These are phyloP conservation scores for Omphaloscelis lunosa DNA, from an alignment of 2,888 invertebrate species.

Conservation along the genomic window DNA sequence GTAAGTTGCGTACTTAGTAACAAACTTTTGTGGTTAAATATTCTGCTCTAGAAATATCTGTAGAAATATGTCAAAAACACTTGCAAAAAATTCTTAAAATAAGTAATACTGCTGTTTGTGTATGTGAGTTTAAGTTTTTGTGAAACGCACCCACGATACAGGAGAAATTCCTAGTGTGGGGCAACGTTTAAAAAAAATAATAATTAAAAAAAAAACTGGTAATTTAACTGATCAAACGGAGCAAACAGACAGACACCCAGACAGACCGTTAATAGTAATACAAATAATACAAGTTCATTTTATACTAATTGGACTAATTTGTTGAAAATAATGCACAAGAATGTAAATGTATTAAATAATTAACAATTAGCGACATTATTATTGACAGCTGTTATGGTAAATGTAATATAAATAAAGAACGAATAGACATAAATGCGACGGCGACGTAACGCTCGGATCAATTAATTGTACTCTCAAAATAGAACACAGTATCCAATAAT, in stretches of 20 bases:
- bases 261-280: neutral
- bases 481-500: neutral
- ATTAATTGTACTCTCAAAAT: slow-evolving; percentile 2
- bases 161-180: too few species aligned
- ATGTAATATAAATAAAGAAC: neutral
- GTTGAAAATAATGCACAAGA: slow-evolving; percentile 7
- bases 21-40: neutral
- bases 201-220: too few species aligned
- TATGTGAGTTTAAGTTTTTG: too few species aligned
- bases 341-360: slow-evolving; percentile 7
- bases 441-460: neutral
- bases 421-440: neutral
- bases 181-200: too few species aligned
- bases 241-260: neutral
- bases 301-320: slow-evolving; percentile 19
- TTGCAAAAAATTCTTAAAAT: neutral
- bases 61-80: neutral
- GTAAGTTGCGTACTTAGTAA: neutral
- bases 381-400: slow-evolving; percentile 35
- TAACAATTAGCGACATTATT: slow-evolving; percentile 10
- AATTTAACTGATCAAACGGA: neutral
- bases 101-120: too few species aligned
- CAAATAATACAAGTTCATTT: neutral
- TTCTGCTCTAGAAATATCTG: neutral
- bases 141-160: too few species aligned